Percentiles rank a stretch among this genome's conserved stretches.
Evolutionary conservation across 1,140 invertebrate species (phyloP).

Genomic region (Philopotamus ludificatus): DNA sequence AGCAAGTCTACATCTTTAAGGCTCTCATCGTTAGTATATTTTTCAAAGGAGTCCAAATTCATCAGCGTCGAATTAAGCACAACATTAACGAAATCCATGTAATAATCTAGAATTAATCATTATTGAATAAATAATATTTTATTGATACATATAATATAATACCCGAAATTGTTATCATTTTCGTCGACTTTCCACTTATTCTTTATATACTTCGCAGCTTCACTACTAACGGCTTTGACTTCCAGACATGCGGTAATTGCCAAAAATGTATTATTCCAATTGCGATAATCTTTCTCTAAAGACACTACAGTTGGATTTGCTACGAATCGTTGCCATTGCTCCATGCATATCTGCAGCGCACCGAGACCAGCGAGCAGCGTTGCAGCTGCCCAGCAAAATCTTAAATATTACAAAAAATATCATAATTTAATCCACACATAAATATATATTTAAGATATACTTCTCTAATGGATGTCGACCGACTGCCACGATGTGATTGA

Average conservation of each 20-base stretch:
- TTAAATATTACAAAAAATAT: constrained; percentile 42
- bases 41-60: constrained; percentile 49
- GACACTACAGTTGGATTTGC: constrained; percentile 62
- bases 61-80: constrained; percentile 55
- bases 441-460: constrained; percentile 40
- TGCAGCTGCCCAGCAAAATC: constrained; percentile 54
- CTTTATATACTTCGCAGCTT: constrained; percentile 16
- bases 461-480: constrained; percentile 47
- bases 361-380: constrained; percentile 47
- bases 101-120: constrained; percentile 45
- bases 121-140: no score
- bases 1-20: constrained; percentile 53
- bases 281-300: constrained; percentile 60
- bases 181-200: constrained; percentile 17
- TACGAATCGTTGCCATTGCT: constrained; percentile 56
- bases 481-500: constrained; percentile 47
- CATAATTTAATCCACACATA: neutral
- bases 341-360: constrained; percentile 47
- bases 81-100: constrained; percentile 51
- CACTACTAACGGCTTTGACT: constrained; percentile 43
- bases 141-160: no score
- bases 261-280: constrained; percentile 59
- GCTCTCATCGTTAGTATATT: constrained; percentile 49
- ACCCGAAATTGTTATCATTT: constrained; percentile 25
- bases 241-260: constrained; percentile 55